Percentiles rank a stretch among this genome's conserved stretches.
phyloP scores from a whole-genome alignment of 2,797 vertebrate genomes.

The Cuniculus paca region DNA sequence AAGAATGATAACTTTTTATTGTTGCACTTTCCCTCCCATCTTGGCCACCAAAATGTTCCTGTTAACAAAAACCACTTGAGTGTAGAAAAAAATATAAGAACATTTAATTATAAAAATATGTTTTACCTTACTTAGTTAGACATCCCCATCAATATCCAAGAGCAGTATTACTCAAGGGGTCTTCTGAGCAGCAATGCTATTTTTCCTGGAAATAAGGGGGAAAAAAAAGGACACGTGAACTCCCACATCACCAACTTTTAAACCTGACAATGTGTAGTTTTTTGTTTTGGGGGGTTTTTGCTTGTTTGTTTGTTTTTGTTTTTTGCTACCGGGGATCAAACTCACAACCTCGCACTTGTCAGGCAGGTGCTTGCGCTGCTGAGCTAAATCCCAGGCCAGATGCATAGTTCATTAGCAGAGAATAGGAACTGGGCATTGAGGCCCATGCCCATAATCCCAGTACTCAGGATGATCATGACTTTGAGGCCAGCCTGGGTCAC shows the following conservation, averaged over 20 bases:
- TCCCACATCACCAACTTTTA: background rate
- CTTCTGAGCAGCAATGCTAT: constrained; percentile 45
- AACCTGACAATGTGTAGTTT: background rate
- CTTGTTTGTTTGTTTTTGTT: too few species aligned
- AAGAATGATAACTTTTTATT: background rate
- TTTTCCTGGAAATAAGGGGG: constrained; percentile 73
- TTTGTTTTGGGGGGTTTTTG: background rate
- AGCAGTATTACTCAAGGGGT: background rate
- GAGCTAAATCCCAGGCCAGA: background rate
- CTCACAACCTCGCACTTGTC: too few species aligned
- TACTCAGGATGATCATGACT: background rate
- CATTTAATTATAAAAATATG: background rate
- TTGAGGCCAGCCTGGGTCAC: background rate
- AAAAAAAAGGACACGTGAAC: background rate
- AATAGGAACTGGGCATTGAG: background rate
- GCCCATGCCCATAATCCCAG: background rate
- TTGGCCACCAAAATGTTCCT: background rate
- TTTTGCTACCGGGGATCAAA: too few species aligned
- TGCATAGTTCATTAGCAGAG: background rate
- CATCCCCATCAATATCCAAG: constrained; percentile 21
- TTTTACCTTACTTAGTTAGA: constrained; percentile 88
- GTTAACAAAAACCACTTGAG: background rate
- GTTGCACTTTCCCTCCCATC: background rate
- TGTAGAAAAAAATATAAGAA: background rate
- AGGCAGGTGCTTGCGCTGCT: too few species aligned